Percentiles rank a stretch among this genome's conserved stretches.
Evolutionary conservation across 2,888 invertebrate species (phyloP).

Genomic region (Drosophila setosimentum): DNA sequence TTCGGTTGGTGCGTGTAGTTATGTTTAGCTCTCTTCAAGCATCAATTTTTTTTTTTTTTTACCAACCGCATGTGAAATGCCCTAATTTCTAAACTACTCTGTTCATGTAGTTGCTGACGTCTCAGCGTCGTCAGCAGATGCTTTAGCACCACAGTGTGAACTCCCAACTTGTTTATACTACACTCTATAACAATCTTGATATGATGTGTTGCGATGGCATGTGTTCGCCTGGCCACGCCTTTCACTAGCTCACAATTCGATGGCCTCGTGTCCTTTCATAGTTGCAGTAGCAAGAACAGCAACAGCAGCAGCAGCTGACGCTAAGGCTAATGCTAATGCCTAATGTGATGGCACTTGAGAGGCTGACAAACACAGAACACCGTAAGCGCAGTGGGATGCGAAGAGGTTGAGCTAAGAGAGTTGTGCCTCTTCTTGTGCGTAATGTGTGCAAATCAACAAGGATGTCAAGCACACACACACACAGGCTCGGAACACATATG

Average conservation of each 20-base stretch:
- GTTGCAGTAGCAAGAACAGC: slow-evolving; percentile 24
- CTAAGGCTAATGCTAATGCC: slow-evolving; percentile 20
- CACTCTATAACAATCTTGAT: slow-evolving; percentile 15
- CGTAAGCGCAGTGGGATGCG: not conserved
- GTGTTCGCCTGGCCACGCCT: not conserved
- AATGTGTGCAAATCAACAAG: slow-evolving; percentile 46
- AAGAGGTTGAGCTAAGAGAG: not conserved
- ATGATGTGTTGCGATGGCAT: not conserved
- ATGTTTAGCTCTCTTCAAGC: slow-evolving; percentile 14
- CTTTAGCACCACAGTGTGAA: slow-evolving; percentile 69
- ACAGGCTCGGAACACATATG: slow-evolving; percentile 7
- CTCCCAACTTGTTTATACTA: slow-evolving; percentile 32
- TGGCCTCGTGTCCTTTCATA: slow-evolving; percentile 29
- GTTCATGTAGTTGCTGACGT: slow-evolving; percentile 14
- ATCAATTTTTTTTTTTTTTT: slow-evolving; percentile 23
- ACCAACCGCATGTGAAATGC: slow-evolving; percentile 73
- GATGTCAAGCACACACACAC: slow-evolving; percentile 37
- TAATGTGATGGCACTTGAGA: slow-evolving; percentile 47
- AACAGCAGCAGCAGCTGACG: slow-evolving; percentile 10
- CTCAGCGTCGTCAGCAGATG: slow-evolving; percentile 11
- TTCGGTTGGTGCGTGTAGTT: not conserved
- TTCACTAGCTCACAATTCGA: slow-evolving; percentile 15
- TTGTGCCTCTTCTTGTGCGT: slow-evolving; percentile 7
- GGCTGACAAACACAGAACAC: slow-evolving; percentile 27
- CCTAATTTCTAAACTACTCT: slow-evolving; percentile 67